These are phyloP conservation scores for Varecia variegata DNA, from an alignment of 2,797 vertebrate genomes.

Conservation along the genomic window DNA sequence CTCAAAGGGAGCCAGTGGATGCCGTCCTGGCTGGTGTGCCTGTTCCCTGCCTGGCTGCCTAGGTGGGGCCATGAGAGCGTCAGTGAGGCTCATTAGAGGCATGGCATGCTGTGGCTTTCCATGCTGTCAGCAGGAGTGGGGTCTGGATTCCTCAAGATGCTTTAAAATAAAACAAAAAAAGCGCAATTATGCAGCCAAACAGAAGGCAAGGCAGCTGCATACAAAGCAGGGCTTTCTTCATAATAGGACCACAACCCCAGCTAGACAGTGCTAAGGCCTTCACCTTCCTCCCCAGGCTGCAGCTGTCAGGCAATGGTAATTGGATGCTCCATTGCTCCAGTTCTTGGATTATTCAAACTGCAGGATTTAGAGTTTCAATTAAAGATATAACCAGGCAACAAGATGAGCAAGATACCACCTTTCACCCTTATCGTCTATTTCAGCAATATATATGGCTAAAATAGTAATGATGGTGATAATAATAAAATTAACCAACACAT, in stretches of 20 bases:
- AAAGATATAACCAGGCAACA: conserved; percentile 32
- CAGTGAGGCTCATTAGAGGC: conserved; percentile 52
- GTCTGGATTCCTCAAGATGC: conserved; percentile 63
- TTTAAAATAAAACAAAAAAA: conserved; percentile 73
- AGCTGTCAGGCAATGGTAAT: conserved; percentile 59
- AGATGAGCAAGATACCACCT: neutral
- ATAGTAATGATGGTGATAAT: neutral
- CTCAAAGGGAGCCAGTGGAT: neutral
- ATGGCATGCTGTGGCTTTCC: neutral
- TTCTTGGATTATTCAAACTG: conserved; percentile 61
- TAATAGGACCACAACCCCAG: conserved; percentile 70
- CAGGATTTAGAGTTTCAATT: conserved; percentile 50
- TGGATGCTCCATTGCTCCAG: conserved; percentile 55
- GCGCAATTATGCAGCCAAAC: conserved; percentile 50
- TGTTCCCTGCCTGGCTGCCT: neutral
- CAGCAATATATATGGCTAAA: neutral
- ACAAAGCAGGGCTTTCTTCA: conserved; percentile 63
- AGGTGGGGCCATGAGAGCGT: neutral
- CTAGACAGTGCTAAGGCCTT: conserved; percentile 25
- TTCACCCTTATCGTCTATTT: neutral
- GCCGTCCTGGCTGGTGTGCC: neutral
- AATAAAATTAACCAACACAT: neutral
- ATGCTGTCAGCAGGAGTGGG: conserved; percentile 24
- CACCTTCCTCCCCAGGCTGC: conserved; percentile 40
- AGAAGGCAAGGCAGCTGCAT: conserved; percentile 61